Conservation (phyloP, 2,797 vertebrate genomes). For the Diglossa cyanea region DNA sequence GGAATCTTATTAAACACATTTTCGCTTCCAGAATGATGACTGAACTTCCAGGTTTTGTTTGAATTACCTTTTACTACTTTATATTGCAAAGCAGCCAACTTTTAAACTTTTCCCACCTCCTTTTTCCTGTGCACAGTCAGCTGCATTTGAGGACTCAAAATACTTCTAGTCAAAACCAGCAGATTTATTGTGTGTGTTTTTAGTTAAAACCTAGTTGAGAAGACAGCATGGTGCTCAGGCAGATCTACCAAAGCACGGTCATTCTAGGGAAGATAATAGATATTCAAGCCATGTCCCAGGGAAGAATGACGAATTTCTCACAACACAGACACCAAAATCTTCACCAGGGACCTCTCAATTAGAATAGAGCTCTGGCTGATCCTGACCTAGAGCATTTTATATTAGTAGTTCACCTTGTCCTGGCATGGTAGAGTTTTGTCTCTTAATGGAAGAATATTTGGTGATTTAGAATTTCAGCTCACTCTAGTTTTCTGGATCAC, state of each 20-base stretch:
- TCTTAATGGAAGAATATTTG: neutral
- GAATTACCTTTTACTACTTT: constrained; percentile 26
- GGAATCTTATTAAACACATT: constrained; percentile 66
- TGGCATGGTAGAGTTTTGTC: neutral
- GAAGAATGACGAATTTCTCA: neutral
- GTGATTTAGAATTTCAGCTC: neutral
- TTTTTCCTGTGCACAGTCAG: constrained; percentile 19
- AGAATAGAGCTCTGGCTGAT: neutral
- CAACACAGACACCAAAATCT: neutral
- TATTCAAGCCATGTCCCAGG: neutral
- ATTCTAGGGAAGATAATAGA: neutral
- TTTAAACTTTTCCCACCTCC: constrained; percentile 12
- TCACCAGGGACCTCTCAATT: neutral
- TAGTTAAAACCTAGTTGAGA: neutral
- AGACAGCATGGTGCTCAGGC: neutral
- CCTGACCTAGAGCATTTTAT: neutral
- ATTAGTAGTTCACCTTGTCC: neutral
- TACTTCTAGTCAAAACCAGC: neutral
- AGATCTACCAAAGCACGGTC: neutral
- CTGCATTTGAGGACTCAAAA: neutral
- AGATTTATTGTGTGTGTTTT: neutral
- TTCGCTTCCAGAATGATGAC: constrained; percentile 57
- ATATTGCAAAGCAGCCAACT: neutral
- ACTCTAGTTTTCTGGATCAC: neutral
- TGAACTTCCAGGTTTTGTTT: constrained; percentile 67